Conservation (phyloP, 2,797 vertebrate genomes). For the Falco peregrinus region DNA sequence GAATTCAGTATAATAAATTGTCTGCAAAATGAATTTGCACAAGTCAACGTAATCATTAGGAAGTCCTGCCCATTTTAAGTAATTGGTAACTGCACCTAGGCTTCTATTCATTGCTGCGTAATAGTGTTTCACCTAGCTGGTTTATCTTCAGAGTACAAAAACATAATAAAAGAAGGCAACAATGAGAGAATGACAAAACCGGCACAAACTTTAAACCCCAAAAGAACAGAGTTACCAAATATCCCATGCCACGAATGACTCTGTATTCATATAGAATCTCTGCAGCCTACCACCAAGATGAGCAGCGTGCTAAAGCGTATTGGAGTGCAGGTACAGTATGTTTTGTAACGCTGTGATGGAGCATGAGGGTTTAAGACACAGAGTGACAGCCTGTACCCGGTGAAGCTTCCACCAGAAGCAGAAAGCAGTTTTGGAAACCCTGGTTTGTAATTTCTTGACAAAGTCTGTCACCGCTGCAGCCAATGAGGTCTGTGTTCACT, state of each 20-base stretch:
- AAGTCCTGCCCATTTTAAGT: background rate
- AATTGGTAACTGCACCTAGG: background rate
- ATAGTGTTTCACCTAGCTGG: background rate
- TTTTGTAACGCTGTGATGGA: background rate
- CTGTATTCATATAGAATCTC: background rate
- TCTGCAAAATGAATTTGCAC: constrained; percentile 7
- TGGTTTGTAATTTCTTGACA: background rate
- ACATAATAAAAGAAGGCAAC: background rate
- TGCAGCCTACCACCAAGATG: rapidly evolving
- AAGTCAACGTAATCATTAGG: background rate
- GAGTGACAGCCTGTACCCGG: background rate
- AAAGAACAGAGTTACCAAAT: background rate
- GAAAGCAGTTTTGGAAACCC: background rate
- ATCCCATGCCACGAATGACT: rapidly evolving
- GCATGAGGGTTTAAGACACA: background rate
- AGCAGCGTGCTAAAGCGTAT: background rate
- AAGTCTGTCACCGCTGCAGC: background rate
- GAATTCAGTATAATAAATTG: background rate
- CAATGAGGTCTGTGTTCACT: background rate
- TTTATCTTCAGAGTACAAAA: background rate
- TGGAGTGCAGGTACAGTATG: background rate
- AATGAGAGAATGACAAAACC: background rate
- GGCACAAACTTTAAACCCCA: background rate
- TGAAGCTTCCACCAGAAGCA: background rate
- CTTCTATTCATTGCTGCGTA: background rate